phyloP scores from a whole-genome alignment of 2,888 invertebrate species.

The Polyommatus icarus region DNA sequence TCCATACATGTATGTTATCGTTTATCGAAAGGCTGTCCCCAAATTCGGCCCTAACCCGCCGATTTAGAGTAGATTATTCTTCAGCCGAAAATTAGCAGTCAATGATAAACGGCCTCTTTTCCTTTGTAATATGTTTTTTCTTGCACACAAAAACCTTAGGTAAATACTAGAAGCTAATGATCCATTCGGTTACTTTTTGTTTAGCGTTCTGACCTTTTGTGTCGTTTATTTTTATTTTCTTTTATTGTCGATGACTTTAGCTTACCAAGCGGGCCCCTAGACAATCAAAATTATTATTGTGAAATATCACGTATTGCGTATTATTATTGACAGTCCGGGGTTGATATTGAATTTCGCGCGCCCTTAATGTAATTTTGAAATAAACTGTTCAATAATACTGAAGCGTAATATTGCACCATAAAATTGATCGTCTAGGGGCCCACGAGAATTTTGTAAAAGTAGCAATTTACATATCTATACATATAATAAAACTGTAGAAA shows the following conservation, averaged over 20 bases:
- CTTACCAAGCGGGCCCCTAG: too few relatives aligned
- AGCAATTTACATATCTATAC: too few relatives aligned
- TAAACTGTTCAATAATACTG: too few relatives aligned
- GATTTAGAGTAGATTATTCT: constrained; percentile 43
- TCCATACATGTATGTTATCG: constrained; percentile 56
- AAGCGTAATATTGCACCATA: too few relatives aligned
- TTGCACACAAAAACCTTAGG: constrained; percentile 30
- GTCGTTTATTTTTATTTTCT: constrained; percentile 5
- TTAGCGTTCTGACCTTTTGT: background rate
- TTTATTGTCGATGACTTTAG: background rate
- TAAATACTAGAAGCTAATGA: constrained; percentile 22
- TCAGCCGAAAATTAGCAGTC: constrained; percentile 36
- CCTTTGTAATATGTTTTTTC: constrained; percentile 47
- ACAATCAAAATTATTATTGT: too few relatives aligned
- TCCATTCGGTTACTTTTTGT: background rate
- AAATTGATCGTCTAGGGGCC: too few relatives aligned
- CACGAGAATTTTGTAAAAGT: too few relatives aligned
- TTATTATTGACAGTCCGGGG: too few relatives aligned
- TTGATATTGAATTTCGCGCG: too few relatives aligned
- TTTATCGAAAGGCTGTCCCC: constrained; percentile 42
- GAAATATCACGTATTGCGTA: too few relatives aligned
- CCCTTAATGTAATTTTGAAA: too few relatives aligned
- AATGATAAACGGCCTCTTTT: constrained; percentile 50
- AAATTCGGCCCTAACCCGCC: constrained; percentile 45
- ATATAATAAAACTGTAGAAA: too few relatives aligned